Evolutionary conservation across 2,797 vertebrate species (phyloP), one percentile per base, ranked within the genome.

Genomic region (Pseudochirops corinnae): DNA sequence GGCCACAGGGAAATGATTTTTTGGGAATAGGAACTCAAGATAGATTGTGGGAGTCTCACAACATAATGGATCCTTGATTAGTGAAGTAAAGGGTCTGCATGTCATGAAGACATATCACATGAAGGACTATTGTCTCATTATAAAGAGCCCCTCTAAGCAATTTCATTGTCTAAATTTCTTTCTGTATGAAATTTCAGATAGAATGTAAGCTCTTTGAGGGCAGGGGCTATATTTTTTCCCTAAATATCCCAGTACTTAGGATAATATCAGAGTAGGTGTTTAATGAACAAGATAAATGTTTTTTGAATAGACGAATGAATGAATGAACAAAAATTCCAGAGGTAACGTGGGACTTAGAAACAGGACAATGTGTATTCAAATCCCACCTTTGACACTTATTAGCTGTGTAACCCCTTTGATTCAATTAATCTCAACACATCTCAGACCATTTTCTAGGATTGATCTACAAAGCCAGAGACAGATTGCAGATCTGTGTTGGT

Each of bases 261-360:
- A n/a, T n/a, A 87, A 2, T 21, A 94, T 11, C 39, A n/a, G 0
- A 95, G 92, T 74, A 90, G n/a, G 13, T 94, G 55, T 55, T 94
- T 18, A 90, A 62, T 57, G 26, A 58, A 58, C 57, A 58, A 29
- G 10, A 58, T 29, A 82, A 94, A 56, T 94, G 92, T 56, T 92
- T 97, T 55, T 92, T 93, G 93, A 96, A 90, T 91, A 67, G 96
- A 58, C 52, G 39, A 92, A 50, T 57, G 28, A 90, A 62, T 93
- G 39, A 58, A 10, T 82, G 52, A 92, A 93, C 5, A 91, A 21
- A 55, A 58, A 53, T 82, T 82, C 39, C 67, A 82, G 18, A 46
- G n/a, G n/a, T 46, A 46, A 24, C n/a, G 46, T 24, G 39, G 7
- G n/a, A 10, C 10, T 87, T 50, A 50, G 21, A 50, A 87, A 87